Conservation (phyloP, 2,888 invertebrate species). For the Tortricodes alternella region DNA sequence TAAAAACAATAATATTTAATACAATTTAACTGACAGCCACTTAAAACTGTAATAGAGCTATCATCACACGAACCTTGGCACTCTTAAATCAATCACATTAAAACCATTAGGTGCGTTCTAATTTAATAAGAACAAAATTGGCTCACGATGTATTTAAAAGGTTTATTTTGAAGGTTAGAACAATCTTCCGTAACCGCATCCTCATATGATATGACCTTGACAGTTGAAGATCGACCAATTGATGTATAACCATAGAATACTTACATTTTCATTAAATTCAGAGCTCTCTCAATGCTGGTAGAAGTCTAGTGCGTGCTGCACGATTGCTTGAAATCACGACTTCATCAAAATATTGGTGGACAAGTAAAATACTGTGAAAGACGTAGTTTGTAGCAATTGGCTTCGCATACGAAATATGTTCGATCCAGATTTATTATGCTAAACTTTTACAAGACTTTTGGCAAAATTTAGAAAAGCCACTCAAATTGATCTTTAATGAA, state of each 20-base stretch:
- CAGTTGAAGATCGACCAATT: neutral
- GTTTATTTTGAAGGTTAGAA: constrained; percentile 10
- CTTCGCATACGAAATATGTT: no score
- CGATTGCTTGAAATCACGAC: constrained; percentile 13
- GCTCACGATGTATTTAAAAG: constrained; percentile 18
- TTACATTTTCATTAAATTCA: neutral
- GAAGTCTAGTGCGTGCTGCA: constrained; percentile 9
- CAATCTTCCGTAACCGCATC: constrained; percentile 18
- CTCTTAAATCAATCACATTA: constrained; percentile 9
- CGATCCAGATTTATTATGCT: no score
- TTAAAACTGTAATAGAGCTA: neutral
- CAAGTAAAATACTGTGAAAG: neutral
- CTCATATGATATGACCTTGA: constrained; percentile 18
- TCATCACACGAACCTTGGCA: constrained; percentile 7
- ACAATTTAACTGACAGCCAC: neutral
- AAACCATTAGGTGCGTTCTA: constrained; percentile 6
- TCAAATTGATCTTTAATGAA: no score
- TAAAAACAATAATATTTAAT: no score
- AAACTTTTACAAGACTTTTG: no score
- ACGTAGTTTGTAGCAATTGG: neutral
- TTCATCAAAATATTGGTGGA: neutral
- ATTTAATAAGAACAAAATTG: constrained; percentile 16
- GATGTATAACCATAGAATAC: neutral
- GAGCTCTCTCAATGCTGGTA: neutral
- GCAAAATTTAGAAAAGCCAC: no score